phyloP scores from a whole-genome alignment of 2,888 invertebrate species.

The Drosophila stalkeri region DNA sequence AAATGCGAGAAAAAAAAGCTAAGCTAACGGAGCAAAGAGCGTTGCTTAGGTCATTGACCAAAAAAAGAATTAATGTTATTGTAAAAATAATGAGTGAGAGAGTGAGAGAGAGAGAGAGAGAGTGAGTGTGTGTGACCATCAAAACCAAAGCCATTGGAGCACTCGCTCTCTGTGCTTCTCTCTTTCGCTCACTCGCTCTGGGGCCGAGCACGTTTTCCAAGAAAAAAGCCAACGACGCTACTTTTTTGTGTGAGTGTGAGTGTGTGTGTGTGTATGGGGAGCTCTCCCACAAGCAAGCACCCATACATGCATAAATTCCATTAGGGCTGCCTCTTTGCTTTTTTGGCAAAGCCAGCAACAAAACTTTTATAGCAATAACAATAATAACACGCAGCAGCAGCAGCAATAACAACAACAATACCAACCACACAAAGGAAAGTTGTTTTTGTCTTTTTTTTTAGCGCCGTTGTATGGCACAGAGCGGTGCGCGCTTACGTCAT shows the following conservation, averaged over 20 bases:
- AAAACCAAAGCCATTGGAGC: slow-evolving; percentile 19
- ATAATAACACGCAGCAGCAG: slow-evolving; percentile 23
- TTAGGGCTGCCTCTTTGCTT: slow-evolving; percentile 38
- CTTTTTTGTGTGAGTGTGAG: slow-evolving; percentile 34
- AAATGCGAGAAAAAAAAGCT: slow-evolving; percentile 38
- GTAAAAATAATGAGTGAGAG: slow-evolving; percentile 30
- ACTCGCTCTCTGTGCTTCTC: slow-evolving; percentile 22
- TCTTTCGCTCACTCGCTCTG: slow-evolving; percentile 12
- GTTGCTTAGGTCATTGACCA: slow-evolving; percentile 77
- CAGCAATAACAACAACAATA: slow-evolving; percentile 23
- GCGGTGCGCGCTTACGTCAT: slow-evolving; percentile 73
- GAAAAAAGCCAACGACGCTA: slow-evolving; percentile 63
- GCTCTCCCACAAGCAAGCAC: slow-evolving; percentile 40
- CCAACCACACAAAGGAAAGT: slow-evolving; percentile 48
- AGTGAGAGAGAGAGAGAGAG: slow-evolving; percentile 1
- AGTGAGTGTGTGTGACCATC: slow-evolving; percentile 10
- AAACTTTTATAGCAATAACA: slow-evolving; percentile 25
- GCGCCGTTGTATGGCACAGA: slow-evolving; percentile 47
- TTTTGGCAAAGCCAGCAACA: slow-evolving; percentile 54
- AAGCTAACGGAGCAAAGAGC: slow-evolving; percentile 62
- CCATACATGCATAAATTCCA: slow-evolving; percentile 25
- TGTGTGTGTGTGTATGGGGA: slow-evolving; percentile 24
- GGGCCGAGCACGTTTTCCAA: slow-evolving; percentile 69
- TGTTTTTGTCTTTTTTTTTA: slow-evolving; percentile 60
- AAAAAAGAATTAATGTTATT: slow-evolving; percentile 69